These are phyloP conservation scores for Pogonocherus hispidulus DNA, from an alignment of 2,888 invertebrate genomes.

Conservation along the genomic window DNA sequence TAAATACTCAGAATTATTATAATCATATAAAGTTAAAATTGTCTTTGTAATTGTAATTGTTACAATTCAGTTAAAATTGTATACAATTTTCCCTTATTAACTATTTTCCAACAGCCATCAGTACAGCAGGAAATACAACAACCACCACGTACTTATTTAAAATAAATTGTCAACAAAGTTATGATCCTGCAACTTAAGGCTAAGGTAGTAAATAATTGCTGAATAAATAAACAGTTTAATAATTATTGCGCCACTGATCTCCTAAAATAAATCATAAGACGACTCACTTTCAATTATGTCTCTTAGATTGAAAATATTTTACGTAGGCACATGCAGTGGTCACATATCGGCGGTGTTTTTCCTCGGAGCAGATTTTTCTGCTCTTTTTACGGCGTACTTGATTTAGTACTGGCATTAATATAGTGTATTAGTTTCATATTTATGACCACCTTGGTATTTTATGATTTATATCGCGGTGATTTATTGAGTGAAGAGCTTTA, in stretches of 20 bases:
- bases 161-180: no score
- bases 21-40: no score
- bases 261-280: constrained; percentile 42
- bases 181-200: constrained; percentile 14
- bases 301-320: constrained; percentile 1
- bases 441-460: constrained; percentile 7
- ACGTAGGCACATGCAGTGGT: constrained; percentile 1
- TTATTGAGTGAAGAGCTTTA: constrained; percentile 14
- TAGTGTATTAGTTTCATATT: constrained; percentile 9
- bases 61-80: no score
- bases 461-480: constrained; percentile 14
- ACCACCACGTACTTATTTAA: no score
- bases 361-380: not conserved
- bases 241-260: constrained; percentile 18
- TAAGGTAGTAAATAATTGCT: constrained; percentile 18
- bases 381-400: not conserved
- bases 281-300: constrained; percentile 43
- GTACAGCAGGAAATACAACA: no score
- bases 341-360: constrained; percentile 4
- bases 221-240: constrained; percentile 24
- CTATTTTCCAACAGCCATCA: no score
- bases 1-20: no score
- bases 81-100: no score
- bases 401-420: constrained; percentile 16
- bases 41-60: no score